Evolutionary conservation across 2,113 vertebrate genomes (phyloP), one percentile per base, ranked within the genome.

Genomic region (Psittacus erithacus): DNA sequence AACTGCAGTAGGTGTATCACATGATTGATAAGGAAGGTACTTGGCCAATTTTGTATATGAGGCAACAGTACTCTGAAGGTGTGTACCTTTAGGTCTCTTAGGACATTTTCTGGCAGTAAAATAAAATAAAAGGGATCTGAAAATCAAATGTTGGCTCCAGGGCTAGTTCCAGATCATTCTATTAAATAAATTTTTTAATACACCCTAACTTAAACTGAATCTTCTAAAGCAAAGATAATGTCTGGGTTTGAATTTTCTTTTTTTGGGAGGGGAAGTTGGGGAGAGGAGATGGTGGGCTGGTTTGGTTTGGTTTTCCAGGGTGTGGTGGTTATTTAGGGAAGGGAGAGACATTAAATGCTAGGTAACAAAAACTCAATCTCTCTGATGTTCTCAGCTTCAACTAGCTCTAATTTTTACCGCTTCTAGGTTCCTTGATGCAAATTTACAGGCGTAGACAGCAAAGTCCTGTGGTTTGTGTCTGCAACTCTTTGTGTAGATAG

Each of bases 241-340:
- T 23, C 41, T 39, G 44, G 23, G 52, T 25, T 88, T 88, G 7
- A 46, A 28, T 35, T 74, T 57, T 57, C 15, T 17, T 28, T 59
- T 59, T 29, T 18, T 9, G 2, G 0, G 15, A 7, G 11, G 14
- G 7, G 18, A 12, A 50, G 15, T 25, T 24, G 1, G 7, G n/a
- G 18, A 7, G 22, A 62, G n/a, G 39, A 33, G 33, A 25, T 29
- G 22, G 31, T 49, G 69, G 13, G 31, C 38, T 38, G 10, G 17
- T 33, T 16, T 62, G 35, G 6, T 27, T 68, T 68, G 20, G 4
- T 35, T 20, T 73, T 83, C 38, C 55, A 63, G 57, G 49, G 49
- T 85, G 8, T 22, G n/a, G 22, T 17, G 6, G n/a, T 44, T 53
- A 10, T 68, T 27, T 50, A 47, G 31, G 57, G 46, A 79, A 59